Evolutionary conservation across 2,888 invertebrate genomes (phyloP), one percentile per base, ranked within the genome.

Genomic region (Tetragnatha montana): DNA sequence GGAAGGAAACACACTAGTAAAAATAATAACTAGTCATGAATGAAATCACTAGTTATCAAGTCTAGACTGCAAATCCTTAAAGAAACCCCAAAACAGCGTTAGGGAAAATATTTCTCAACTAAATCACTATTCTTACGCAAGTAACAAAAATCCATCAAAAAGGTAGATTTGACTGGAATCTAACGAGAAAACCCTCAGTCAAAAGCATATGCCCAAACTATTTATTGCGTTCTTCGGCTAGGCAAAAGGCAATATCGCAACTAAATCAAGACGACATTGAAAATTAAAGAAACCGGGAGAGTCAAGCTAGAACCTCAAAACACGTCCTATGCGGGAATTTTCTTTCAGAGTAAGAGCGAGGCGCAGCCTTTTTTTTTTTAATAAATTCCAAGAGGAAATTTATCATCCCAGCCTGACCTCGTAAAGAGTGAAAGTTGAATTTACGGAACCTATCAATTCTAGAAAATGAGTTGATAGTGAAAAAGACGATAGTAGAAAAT

Each of bases 401-500:
- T 60, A 60, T 60, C 60, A 60, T 60, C 60, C 17, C 60, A 17
- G 60, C 17, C 60, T 60, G 60, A 60, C 60, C 60, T 60, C 60
- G 60, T 60, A 60, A 60, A 60, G 17, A 60, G 60, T 60, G 60
- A 60, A 60, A 60, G 60, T 60, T 60, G 60, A 60, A 60, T 60
- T 60, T 60, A 60, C 60, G 60, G 60, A 60, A 60, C 60, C 60
- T 60, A 60, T 60, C 60, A 60, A 60, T 60, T 60, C 60, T 60
- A 60, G 60, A 60, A 60, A 60, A 60, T 60, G 60, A 60, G 60
- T 60, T 60, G 60, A 60, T 60, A 60, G 60, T 60, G 60, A 60
- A 60, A 60, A 60, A 60, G 60, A 60, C 60, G 60, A 60, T 60
- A 60, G 60, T 17, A 17, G 60, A 60, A 60, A 60, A 60, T 17